Conservation (phyloP, 2,888 invertebrate genomes). For the Diabrotica balteata region DNA sequence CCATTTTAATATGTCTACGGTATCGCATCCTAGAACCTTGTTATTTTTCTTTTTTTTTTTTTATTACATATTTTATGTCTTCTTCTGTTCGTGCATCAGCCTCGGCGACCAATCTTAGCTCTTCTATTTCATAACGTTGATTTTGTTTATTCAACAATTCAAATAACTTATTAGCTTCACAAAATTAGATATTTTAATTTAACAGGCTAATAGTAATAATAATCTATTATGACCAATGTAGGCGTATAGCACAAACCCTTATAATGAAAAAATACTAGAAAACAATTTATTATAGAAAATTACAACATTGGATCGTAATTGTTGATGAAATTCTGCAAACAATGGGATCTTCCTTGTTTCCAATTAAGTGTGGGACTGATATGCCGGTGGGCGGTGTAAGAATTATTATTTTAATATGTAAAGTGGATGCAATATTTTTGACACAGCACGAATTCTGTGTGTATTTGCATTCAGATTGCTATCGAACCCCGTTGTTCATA, state of each 20-base stretch:
- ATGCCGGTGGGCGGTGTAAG: constrained; percentile 31
- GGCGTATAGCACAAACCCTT: neutral
- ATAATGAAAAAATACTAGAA: neutral
- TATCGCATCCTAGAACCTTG: too few relatives aligned
- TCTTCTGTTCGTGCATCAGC: too few relatives aligned
- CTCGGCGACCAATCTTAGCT: too few relatives aligned
- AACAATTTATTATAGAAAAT: constrained; percentile 11
- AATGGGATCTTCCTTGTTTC: constrained; percentile 31
- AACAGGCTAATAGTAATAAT: neutral
- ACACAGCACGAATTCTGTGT: constrained; percentile 20
- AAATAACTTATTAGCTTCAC: too few relatives aligned
- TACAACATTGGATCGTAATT: constrained; percentile 11
- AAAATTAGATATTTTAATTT: too few relatives aligned
- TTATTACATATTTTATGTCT: too few relatives aligned
- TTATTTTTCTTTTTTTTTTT: too few relatives aligned
- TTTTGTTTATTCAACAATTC: too few relatives aligned
- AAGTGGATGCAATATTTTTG: constrained; percentile 30
- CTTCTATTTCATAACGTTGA: too few relatives aligned
- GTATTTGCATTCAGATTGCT: constrained; percentile 16
- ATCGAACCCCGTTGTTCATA: constrained; percentile 16
- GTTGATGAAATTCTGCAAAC: constrained; percentile 28
- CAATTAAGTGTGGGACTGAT: constrained; percentile 36
- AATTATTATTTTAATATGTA: constrained; percentile 32
- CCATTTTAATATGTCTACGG: too few relatives aligned
- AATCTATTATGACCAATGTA: neutral